Conservation (phyloP, 2,888 invertebrate species). For the Epistrophella euchroma region DNA sequence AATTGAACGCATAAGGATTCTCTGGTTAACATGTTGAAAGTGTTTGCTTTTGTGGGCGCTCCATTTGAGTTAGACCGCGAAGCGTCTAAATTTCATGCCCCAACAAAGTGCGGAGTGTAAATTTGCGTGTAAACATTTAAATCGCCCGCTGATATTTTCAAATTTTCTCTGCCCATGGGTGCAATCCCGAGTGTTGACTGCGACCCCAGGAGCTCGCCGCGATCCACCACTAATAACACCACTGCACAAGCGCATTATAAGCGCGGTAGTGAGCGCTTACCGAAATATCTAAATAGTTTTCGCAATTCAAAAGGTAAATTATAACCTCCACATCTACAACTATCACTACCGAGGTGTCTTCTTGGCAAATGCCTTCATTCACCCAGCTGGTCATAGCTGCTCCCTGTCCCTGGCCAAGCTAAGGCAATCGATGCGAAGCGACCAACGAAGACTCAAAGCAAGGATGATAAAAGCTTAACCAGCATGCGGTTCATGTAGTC, state of each 20-base stretch:
- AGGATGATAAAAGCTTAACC: slow-evolving; percentile 72
- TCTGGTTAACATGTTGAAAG: slow-evolving; percentile 75
- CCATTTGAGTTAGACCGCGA: slow-evolving; percentile 69
- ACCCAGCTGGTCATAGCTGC: slow-evolving; percentile 59
- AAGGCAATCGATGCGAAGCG: neutral
- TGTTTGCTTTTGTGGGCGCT: slow-evolving; percentile 74
- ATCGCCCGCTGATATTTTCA: slow-evolving; percentile 82
- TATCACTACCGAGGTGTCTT: slow-evolving; percentile 61
- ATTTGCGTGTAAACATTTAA: slow-evolving; percentile 84
- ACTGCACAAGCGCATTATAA: slow-evolving; percentile 58
- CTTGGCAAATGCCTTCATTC: slow-evolving; percentile 69
- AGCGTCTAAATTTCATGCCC: slow-evolving; percentile 69
- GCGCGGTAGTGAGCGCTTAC: slow-evolving; percentile 72
- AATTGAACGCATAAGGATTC: slow-evolving; percentile 46
- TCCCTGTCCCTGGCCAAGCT: neutral
- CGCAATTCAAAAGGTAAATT: slow-evolving; percentile 73
- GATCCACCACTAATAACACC: slow-evolving; percentile 69
- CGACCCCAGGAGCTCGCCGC: slow-evolving; percentile 72
- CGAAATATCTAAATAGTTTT: slow-evolving; percentile 76
- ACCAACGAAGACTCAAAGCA: slow-evolving; percentile 24
- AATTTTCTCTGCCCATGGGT: slow-evolving; percentile 76
- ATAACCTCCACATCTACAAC: slow-evolving; percentile 47
- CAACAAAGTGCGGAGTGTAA: slow-evolving; percentile 81
- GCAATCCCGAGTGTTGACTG: slow-evolving; percentile 75
- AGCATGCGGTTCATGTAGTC: slow-evolving; percentile 76